phyloP scores from a whole-genome alignment of 2,113 vertebrate species.

The Saccopteryx bilineata region DNA sequence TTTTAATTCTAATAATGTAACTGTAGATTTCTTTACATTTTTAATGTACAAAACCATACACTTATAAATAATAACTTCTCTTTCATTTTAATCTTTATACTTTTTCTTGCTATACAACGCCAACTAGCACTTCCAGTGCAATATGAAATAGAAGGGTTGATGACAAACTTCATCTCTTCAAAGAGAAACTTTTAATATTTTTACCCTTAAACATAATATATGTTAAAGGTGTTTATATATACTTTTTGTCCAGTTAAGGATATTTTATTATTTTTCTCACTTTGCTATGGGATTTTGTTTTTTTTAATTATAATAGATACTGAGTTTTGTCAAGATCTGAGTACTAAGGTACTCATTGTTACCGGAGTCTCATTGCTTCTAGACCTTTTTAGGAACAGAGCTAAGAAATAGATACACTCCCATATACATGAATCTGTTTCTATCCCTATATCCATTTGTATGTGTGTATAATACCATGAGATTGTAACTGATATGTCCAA shows the following conservation, averaged over 20 bases:
- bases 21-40: background rate
- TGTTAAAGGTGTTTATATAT: background rate
- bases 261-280: background rate
- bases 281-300: background rate
- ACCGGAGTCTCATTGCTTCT: background rate
- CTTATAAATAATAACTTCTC: background rate
- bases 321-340: constrained; percentile 26
- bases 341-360: background rate
- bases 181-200: constrained; percentile 18
- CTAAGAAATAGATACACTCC: background rate
- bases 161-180: background rate
- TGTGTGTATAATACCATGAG: background rate
- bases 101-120: background rate
- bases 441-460: background rate
- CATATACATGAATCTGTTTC: background rate
- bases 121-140: background rate
- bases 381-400: background rate
- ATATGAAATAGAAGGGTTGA: background rate
- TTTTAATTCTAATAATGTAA: constrained; percentile 11
- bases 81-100: background rate
- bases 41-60: background rate
- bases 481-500: background rate
- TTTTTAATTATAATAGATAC: constrained; percentile 6
- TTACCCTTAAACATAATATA: background rate
- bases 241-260: constrained; percentile 6